Conservation (phyloP, 2,888 invertebrate genomes). For the Synergus gifuensis region DNA sequence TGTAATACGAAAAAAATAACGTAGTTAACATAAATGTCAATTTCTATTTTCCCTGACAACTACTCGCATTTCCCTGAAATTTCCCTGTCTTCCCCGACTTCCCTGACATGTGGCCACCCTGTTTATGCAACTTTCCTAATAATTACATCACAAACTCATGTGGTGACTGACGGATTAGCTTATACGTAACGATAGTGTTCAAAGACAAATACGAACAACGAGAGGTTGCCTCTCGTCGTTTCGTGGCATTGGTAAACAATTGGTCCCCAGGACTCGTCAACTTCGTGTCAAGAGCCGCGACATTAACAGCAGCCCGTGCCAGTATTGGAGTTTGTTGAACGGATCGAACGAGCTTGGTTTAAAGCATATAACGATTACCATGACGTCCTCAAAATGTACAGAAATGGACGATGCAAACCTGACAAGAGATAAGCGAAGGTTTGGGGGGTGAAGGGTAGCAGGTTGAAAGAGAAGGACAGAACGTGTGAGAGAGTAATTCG, state of each 20-base stretch:
- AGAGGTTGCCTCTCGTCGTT: slow-evolving; percentile 39
- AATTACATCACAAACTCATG: too few species aligned
- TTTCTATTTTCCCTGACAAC: too few species aligned
- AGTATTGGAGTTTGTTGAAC: slow-evolving; percentile 32
- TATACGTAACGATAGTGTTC: slow-evolving; percentile 43
- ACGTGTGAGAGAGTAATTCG: slow-evolving; percentile 10
- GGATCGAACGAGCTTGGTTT: slow-evolving; percentile 11
- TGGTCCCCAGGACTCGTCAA: slow-evolving; percentile 61
- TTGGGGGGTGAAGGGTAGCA: neutral
- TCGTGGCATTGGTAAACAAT: slow-evolving; percentile 65
- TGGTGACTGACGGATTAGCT: neutral
- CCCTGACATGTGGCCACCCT: too few species aligned
- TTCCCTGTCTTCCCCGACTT: too few species aligned
- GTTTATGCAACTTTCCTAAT: too few species aligned
- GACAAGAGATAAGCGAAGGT: slow-evolving; percentile 6
- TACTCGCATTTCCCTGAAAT: too few species aligned
- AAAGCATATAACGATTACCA: slow-evolving; percentile 25
- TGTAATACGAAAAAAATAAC: too few species aligned
- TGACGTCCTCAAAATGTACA: slow-evolving; percentile 30
- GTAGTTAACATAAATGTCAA: too few species aligned
- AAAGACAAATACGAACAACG: slow-evolving; percentile 62
- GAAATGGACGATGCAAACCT: slow-evolving; percentile 15
- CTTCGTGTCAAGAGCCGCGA: slow-evolving; percentile 62
- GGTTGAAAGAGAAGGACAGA: neutral
- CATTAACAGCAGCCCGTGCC: slow-evolving; percentile 38